These are phyloP conservation scores for Cladorhizidae sp. DNA, from an alignment of 37 sponge, comb jelly and placozoan genomes.

Conservation along the genomic window DNA sequence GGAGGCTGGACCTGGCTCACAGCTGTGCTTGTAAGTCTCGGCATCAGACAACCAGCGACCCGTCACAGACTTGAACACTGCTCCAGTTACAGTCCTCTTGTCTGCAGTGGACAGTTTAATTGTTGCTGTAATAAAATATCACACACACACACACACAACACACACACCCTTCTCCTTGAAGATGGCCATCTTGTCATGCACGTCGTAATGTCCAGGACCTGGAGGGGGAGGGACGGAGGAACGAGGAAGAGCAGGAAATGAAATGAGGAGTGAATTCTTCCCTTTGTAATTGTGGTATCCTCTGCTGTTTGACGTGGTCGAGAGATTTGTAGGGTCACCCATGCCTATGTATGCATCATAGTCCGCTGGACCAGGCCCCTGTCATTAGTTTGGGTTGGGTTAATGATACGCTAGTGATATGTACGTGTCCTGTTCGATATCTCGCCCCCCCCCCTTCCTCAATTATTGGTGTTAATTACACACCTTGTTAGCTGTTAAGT, in stretches of 20 bases:
- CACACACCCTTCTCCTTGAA: neutral
- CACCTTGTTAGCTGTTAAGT: too few species aligned
- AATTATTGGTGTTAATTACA: too few species aligned
- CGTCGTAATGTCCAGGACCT: slow-evolving; percentile 91
- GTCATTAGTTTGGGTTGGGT: neutral
- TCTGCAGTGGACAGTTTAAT: neutral
- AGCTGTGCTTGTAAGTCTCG: neutral
- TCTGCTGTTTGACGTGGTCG: neutral
- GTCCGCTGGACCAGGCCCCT: slow-evolving; percentile 86
- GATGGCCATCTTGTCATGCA: slow-evolving; percentile 15
- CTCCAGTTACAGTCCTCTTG: slow-evolving; percentile 23
- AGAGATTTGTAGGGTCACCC: neutral
- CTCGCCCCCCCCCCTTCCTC: too few species aligned
- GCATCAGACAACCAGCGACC: slow-evolving; percentile 45
- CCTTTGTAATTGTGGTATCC: slow-evolving; percentile 6
- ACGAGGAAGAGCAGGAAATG: slow-evolving; percentile 92
- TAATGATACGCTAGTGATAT: neutral
- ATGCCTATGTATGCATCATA: slow-evolving; percentile 40
- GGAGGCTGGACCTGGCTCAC: slow-evolving; percentile 32
- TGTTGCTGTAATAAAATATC: neutral
- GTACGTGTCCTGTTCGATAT: too few species aligned
- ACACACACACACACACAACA: too few species aligned
- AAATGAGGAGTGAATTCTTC: slow-evolving; percentile 79
- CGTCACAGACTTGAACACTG: slow-evolving; percentile 67
- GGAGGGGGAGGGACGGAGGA: slow-evolving; percentile 81